Evolutionary conservation across 23 tunicate species (phyloP).

Genomic region (Oikopleura albicans): DNA sequence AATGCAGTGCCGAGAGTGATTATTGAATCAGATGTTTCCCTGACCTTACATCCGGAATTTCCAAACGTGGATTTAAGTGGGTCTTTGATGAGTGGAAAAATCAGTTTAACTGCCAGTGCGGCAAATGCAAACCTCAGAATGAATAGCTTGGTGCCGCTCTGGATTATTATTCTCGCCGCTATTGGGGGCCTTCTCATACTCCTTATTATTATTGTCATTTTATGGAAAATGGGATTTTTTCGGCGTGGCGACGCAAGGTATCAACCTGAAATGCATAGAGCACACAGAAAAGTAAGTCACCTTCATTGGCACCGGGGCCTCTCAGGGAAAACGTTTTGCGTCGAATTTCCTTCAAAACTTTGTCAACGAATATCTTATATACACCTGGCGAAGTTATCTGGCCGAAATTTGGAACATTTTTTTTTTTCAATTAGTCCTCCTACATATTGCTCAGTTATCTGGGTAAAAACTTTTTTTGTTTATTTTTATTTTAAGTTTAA

Average conservation of each 20-base stretch:
- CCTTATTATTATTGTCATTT: not conserved
- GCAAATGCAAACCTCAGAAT: not conserved
- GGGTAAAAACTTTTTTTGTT: no score
- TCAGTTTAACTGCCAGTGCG: not conserved
- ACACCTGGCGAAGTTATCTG: no score
- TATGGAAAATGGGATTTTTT: constrained; percentile 7
- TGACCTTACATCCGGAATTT: not conserved
- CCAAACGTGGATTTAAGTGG: not conserved
- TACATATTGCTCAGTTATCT: no score
- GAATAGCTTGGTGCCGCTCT: not conserved
- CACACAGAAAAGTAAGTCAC: not conserved
- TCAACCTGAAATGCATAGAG: constrained; percentile 1
- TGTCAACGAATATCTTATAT: no score
- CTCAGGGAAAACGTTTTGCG: no score
- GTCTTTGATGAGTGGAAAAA: not conserved
- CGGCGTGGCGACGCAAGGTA: not conserved
- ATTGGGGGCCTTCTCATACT: not conserved
- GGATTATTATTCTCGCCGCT: not conserved
- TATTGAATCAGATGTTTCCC: not conserved
- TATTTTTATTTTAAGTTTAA: no score
- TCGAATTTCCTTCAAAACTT: no score
- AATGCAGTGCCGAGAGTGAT: not conserved
- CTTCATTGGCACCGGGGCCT: no score
- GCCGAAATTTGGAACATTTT: no score
- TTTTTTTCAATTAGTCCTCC: no score